Conservation (phyloP, 23 tunicate genomes). For the Pegea sp. region DNA sequence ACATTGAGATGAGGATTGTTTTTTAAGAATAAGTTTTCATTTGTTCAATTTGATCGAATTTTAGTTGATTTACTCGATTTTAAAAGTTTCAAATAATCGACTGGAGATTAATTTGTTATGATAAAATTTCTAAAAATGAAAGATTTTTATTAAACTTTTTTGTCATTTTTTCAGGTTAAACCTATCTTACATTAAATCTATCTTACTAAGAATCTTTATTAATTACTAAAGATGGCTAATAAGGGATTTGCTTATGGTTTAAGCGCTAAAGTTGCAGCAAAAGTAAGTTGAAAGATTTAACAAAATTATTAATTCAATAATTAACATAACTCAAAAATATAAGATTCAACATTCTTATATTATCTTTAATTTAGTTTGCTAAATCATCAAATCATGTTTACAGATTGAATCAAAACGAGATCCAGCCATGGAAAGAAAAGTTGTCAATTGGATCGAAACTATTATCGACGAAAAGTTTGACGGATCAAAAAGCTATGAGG, state of each 20-base stretch:
- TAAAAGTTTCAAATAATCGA: too few relatives aligned
- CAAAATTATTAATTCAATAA: not conserved
- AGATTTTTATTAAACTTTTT: too few relatives aligned
- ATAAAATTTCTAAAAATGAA: too few relatives aligned
- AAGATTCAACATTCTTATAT: not conserved
- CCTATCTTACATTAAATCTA: too few relatives aligned
- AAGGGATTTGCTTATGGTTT: slow-evolving; percentile 79
- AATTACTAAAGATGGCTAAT: slow-evolving; percentile 23
- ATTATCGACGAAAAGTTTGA: slow-evolving; percentile 26
- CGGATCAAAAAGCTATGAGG: slow-evolving; percentile 8
- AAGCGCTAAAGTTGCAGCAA: slow-evolving; percentile 68
- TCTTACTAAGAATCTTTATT: too few relatives aligned
- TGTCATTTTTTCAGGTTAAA: too few relatives aligned
- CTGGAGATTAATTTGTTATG: too few relatives aligned
- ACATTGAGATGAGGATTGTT: too few relatives aligned
- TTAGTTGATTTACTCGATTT: too few relatives aligned
- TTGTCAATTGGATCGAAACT: slow-evolving; percentile 35
- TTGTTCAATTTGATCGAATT: too few relatives aligned
- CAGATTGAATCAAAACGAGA: slow-evolving; percentile 67
- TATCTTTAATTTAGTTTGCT: not conserved
- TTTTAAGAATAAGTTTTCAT: too few relatives aligned
- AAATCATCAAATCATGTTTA: not conserved
- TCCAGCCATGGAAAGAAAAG: slow-evolving; percentile 21
- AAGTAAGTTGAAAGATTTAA: slow-evolving; percentile 13
- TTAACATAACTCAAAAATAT: not conserved